A percentile compares a stretch with the other conserved stretches of the same genome.
These are phyloP conservation scores for Aporophyla lueneburgensis DNA, from an alignment of 2,888 invertebrate species.

Conservation along the genomic window DNA sequence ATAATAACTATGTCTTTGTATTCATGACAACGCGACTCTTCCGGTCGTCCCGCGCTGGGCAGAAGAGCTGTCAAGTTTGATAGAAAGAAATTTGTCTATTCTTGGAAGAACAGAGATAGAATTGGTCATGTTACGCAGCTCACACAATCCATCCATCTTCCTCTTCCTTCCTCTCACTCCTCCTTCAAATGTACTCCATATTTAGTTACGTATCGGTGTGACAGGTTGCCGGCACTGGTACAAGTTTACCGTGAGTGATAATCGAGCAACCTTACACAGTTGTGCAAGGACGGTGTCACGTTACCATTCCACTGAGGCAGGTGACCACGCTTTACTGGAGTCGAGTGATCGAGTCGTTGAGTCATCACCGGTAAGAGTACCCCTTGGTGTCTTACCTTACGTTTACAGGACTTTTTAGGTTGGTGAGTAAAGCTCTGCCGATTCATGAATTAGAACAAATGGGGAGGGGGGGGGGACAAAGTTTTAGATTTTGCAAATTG, in stretches of 20 bases:
- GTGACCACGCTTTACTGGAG: conserved; percentile 28
- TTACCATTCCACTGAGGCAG: conserved; percentile 51
- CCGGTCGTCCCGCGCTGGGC: no score
- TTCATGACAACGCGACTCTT: no score
- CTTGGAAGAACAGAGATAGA: no score
- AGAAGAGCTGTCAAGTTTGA: no score
- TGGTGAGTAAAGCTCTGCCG: neutral
- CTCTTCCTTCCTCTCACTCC: no score
- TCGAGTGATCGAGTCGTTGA: conserved; percentile 1
- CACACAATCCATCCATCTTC: no score
- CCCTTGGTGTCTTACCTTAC: neutral
- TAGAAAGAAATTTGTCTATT: no score
- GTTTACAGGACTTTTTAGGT: neutral
- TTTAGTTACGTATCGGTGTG: conserved; percentile 34
- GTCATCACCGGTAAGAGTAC: conserved; percentile 7
- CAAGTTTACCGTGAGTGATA: conserved; percentile 46
- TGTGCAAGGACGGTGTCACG: conserved; percentile 55
- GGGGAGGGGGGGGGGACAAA: rapidly evolving
- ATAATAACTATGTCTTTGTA: no score
- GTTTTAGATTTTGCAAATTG: neutral
- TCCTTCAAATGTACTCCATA: no score
- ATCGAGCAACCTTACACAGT: conserved; percentile 59
- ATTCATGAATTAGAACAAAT: neutral
- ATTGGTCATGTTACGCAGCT: no score
- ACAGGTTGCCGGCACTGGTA: neutral